A percentile compares a stretch with the other conserved stretches of the same genome.
These are phyloP conservation scores for Psephotus haematonotus DNA, from an alignment of 2,113 vertebrate species.

Conservation along the genomic window DNA sequence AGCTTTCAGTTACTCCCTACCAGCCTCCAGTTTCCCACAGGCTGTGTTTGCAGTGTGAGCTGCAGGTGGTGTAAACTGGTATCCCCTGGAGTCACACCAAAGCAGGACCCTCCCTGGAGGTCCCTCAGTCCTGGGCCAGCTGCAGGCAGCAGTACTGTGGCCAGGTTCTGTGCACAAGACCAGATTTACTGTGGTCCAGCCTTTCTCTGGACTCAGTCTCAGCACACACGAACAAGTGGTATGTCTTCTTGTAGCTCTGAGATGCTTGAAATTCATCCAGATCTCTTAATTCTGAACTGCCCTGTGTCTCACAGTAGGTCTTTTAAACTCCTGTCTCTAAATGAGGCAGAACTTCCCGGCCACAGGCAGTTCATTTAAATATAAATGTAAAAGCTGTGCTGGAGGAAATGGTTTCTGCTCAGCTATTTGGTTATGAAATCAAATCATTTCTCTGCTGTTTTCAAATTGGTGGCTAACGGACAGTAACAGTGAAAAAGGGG, in stretches of 20 bases:
- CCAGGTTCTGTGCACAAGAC: fast-evolving
- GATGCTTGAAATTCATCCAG: not conserved
- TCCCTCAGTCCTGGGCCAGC: not conserved
- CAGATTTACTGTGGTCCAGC: not conserved
- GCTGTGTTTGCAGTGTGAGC: not conserved
- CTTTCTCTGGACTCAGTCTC: not conserved
- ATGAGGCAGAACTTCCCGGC: slow-evolving; percentile 55
- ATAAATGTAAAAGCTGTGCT: slow-evolving; percentile 45
- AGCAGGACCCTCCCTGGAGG: not conserved
- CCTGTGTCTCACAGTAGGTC: not conserved
- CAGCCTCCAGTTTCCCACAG: not conserved
- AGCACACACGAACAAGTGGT: not conserved
- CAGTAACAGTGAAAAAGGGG: not conserved
- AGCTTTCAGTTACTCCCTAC: not conserved
- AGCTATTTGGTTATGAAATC: slow-evolving; percentile 61
- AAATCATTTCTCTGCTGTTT: slow-evolving; percentile 34
- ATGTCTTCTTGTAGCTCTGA: not conserved
- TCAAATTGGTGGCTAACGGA: slow-evolving; percentile 28
- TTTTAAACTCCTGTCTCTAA: slow-evolving; percentile 45
- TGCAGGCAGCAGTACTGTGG: not conserved
- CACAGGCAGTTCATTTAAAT: slow-evolving; percentile 60
- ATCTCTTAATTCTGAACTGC: slow-evolving; percentile 29
- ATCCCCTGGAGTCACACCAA: not conserved
- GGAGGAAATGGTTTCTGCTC: slow-evolving; percentile 50
- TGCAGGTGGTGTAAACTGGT: not conserved